These are phyloP conservation scores for Halcyon badia DNA, from an alignment of 2,797 vertebrate genomes.

Conservation along the genomic window DNA sequence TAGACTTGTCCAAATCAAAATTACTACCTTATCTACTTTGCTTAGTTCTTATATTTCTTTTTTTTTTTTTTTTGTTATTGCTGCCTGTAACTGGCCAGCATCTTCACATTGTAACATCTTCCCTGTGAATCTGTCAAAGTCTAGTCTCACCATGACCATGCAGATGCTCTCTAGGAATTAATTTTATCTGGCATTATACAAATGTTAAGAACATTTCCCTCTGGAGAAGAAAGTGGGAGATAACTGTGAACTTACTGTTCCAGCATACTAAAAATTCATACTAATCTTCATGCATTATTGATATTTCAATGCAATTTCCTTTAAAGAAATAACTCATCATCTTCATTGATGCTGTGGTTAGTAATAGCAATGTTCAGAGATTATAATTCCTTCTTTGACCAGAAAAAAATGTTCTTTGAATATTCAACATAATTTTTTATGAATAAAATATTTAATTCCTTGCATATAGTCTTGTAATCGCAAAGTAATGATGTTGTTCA, in stretches of 20 bases:
- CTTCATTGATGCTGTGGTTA: not conserved
- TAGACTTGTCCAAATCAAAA: not conserved
- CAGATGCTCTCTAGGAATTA: not conserved
- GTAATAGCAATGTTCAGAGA: not conserved
- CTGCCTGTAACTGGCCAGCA: not conserved
- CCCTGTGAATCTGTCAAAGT: not conserved
- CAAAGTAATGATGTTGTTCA: not conserved
- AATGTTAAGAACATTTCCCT: not conserved
- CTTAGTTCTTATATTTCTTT: not conserved
- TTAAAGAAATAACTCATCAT: not conserved
- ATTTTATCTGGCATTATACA: not conserved
- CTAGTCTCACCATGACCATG: not conserved
- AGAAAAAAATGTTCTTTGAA: not conserved
- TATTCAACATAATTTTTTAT: not conserved
- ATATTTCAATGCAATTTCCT: not conserved
- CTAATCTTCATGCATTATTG: not conserved
- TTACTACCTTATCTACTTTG: rapidly evolving
- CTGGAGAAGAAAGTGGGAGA: not conserved
- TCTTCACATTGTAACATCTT: not conserved
- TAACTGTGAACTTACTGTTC: not conserved
- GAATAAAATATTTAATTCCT: not conserved
- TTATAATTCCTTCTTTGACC: not conserved
- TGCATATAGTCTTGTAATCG: not conserved
- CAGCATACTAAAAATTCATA: not conserved
- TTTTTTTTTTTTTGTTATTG: rapidly evolving